phyloP scores from a whole-genome alignment of 2,113 vertebrate genomes.

The Corapipo altera region DNA sequence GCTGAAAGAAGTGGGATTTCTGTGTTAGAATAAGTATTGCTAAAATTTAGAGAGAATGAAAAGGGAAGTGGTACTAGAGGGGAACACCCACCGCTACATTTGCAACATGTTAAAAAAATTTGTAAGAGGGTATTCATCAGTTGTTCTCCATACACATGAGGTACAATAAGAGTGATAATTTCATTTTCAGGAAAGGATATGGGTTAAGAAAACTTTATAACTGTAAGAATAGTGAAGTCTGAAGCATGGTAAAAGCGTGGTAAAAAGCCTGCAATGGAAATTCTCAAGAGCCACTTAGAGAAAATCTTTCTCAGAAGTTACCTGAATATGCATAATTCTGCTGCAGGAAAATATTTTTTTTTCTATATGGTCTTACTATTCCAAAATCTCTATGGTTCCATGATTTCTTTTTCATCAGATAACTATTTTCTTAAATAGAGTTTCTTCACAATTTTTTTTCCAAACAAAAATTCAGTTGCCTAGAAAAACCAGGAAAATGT shows the following conservation, averaged over 20 bases:
- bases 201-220: neutral
- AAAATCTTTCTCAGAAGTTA: neutral
- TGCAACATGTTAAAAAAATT: neutral
- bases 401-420: neutral
- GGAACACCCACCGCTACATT: fast-evolving
- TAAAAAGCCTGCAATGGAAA: neutral
- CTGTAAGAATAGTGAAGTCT: neutral
- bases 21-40: neutral
- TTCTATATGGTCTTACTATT: neutral
- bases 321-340: neutral
- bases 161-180: neutral
- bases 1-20: neutral
- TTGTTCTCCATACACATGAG: neutral
- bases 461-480: neutral
- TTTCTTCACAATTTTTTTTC: neutral
- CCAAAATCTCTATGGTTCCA: neutral
- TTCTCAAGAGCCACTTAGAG: neutral
- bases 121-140: neutral
- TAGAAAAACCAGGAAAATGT: neutral
- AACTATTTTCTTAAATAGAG: neutral
- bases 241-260: neutral
- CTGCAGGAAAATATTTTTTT: neutral
- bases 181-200: neutral
- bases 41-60: neutral
- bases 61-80: neutral